Evolutionary conservation across 2,113 vertebrate genomes (phyloP).

Genomic region (Cavia aperea): DNA sequence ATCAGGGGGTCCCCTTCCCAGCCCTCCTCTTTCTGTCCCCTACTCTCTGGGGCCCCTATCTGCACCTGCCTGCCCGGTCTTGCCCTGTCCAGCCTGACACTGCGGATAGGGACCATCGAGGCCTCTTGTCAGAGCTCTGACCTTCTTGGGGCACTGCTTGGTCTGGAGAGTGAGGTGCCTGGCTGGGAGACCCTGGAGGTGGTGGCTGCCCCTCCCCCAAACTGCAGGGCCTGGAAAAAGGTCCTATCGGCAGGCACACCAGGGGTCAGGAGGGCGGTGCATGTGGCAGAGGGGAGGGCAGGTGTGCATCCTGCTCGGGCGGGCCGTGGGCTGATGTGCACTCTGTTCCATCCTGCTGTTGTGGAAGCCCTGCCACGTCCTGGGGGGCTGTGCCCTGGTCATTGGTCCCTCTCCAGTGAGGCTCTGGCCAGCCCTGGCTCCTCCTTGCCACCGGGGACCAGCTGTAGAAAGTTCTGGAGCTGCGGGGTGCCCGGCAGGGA

Average conservation of each 20-base stretch:
- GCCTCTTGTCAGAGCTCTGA: not conserved
- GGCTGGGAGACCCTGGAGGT: not conserved
- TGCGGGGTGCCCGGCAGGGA: not conserved
- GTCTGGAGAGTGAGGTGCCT: not conserved
- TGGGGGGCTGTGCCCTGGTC: not conserved
- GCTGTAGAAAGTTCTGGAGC: not conserved
- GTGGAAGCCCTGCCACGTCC: not conserved
- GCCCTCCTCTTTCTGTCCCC: too few relatives aligned
- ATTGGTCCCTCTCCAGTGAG: not conserved
- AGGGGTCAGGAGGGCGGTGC: not conserved
- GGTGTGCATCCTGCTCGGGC: not conserved
- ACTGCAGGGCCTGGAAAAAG: not conserved
- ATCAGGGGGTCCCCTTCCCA: too few relatives aligned
- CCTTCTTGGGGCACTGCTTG: rapidly evolving
- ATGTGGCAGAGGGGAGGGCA: not conserved
- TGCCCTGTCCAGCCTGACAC: not conserved
- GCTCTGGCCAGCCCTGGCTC: not conserved
- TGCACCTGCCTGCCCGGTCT: not conserved
- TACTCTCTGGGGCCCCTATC: not conserved
- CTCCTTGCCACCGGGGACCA: not conserved
- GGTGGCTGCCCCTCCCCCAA: rapidly evolving
- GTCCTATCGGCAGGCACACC: not conserved
- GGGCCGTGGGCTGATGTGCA: too few relatives aligned
- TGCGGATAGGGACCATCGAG: not conserved
- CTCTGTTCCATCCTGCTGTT: not conserved